Evolutionary conservation across 1,140 invertebrate genomes (phyloP).

Genomic region (Drosophila mayri): DNA sequence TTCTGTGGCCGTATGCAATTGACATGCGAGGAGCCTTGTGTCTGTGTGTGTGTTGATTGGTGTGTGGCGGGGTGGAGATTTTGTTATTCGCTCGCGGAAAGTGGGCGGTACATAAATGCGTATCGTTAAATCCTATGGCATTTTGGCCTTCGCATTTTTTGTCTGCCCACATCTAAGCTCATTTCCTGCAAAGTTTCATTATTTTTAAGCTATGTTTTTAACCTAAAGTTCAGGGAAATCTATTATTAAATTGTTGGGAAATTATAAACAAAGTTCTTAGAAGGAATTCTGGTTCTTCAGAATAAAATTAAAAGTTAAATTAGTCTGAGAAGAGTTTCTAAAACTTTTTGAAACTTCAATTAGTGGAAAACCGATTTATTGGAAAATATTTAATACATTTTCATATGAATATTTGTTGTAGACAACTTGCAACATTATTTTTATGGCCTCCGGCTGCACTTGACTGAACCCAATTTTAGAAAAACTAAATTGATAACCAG

Average conservation of each 20-base stretch:
- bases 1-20: slow-evolving; percentile 18
- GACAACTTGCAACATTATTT: not conserved
- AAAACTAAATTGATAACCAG: slow-evolving; percentile 3
- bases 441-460: too few species aligned
- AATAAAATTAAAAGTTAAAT: not conserved
- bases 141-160: not conserved
- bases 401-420: not conserved
- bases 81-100: not conserved
- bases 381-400: not conserved
- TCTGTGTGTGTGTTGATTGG: not conserved
- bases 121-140: slow-evolving; percentile 12
- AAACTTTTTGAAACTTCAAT: not conserved
- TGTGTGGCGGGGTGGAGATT: not conserved
- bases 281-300: not conserved
- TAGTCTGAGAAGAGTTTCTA: not conserved
- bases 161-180: not conserved
- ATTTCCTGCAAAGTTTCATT: not conserved
- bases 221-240: not conserved
- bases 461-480: not conserved
- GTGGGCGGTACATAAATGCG: slow-evolving; percentile 2
- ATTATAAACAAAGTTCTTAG: not conserved
- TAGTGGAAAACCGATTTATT: too few species aligned
- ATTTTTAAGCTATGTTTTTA: not conserved
- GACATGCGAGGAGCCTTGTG: slow-evolving; percentile 8
- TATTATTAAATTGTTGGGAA: not conserved